Percentiles rank a stretch among this genome's conserved stretches.
These are phyloP conservation scores for Pangasianodon gigas DNA, from an alignment of 2,113 vertebrate species.

Conservation along the genomic window DNA sequence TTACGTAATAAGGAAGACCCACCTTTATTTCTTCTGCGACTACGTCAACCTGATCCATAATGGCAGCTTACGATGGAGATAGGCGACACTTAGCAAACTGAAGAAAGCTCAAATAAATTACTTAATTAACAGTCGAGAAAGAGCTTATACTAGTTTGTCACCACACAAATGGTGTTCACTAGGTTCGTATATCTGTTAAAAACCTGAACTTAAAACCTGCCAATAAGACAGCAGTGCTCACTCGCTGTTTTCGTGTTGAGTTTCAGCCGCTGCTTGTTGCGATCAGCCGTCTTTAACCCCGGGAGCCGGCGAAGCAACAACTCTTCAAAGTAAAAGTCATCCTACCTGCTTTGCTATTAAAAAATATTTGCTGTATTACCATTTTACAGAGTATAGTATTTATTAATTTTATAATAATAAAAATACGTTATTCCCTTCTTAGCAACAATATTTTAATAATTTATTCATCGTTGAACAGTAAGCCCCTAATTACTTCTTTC, in stretches of 20 bases:
- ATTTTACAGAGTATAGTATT: neutral
- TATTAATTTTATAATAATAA: neutral
- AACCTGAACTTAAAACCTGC: neutral
- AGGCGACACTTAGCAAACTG: neutral
- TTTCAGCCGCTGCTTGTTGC: neutral
- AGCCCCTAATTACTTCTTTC: neutral
- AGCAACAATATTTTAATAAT: neutral
- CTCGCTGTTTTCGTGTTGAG: neutral
- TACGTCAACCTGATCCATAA: slow-evolving; percentile 75
- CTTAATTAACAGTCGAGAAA: neutral
- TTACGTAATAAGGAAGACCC: slow-evolving; percentile 2
- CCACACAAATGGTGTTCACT: neutral
- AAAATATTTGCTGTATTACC: neutral
- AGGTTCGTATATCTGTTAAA: neutral
- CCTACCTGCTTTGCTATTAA: neutral
- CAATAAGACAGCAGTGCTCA: no score
- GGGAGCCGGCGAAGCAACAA: neutral
- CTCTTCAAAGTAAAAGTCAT: slow-evolving; percentile 38
- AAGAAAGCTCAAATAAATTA: neutral
- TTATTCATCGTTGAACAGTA: neutral
- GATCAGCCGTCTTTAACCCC: neutral
- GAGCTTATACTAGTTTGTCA: neutral
- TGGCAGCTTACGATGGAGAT: neutral
- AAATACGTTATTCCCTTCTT: neutral
- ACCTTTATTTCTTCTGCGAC: slow-evolving; percentile 67